Base-by-base conservation (phyloP, 2,888 invertebrate species). In the Hirtodrosophila confusa region DNA sequence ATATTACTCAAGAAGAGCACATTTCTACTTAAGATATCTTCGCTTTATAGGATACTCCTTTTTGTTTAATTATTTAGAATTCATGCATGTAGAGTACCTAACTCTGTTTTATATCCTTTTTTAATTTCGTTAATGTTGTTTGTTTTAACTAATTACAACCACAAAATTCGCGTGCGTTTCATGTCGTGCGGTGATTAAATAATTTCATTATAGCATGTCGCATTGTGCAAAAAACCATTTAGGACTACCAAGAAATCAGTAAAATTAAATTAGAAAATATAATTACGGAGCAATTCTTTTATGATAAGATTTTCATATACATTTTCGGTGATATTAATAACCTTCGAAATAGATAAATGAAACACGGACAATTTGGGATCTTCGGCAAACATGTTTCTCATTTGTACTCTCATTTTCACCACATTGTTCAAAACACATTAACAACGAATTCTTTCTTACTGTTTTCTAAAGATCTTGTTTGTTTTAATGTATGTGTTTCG, bases 61-160 rank as follows among this genome's bases (percentile, higher is more conserved):
- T 2, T 17, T 17, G 17, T 17, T 17, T 17, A 17, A 17, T 17
- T 17, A 17, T 17, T 17, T 17, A 17, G 17, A 17, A 1, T 17
- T 17, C 17, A 17, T 17, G 1, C 17, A 17, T 17, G 17, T 17
- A 17, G 17, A 17, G 17, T 17, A 17, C 17, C 17, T 17, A 9
- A 4, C 24, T 11, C 7, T 8, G 1, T 33, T 55, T 47, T 27
- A 9, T 12, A 27, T 33, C 41, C 35, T 31, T 64, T 49, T 68
- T 56, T 64, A 78, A 69, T 75, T 37, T 54, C 44, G 17, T 23
- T 60, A 75, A 60, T 65, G 56, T 65, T 65, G 43, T 23, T 57
- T 4, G 33, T 62, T 37, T 44, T 71, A 67, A 45, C 40, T 77
- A 74, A 74, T 74, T 77, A 33, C 62, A 39, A 35, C 61, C 62